Base-by-base conservation (phyloP, 2,797 vertebrate genomes). In the Morus bassanus region DNA sequence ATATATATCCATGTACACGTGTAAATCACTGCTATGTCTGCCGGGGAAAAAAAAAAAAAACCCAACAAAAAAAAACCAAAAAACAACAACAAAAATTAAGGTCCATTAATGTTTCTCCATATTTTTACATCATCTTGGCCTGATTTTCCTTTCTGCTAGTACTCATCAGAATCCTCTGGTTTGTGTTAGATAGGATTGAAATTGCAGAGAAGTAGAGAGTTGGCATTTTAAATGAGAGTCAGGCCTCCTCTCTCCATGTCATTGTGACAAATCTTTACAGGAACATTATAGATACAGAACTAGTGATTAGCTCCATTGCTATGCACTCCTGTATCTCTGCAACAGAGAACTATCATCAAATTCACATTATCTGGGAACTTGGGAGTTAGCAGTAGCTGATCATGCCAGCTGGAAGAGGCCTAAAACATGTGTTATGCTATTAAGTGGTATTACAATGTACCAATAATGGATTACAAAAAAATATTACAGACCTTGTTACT, bases 391-490 rank as follows among this genome's bases (percentile, higher is more conserved):
- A 43, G 51, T 76, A 94, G 45, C 83, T 95, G 93, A 87, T 91
- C 93, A 91, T 91, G 95, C 89, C 96, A 96, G 90, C 91, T 97
- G 96, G 93, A 95, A 91, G 56, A 77, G 56, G 67, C 31, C 92
- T 95, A 77, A 94, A 96, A 91, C 89, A 95, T 86, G 95, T 93
- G 96, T 91, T 96, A 89, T 46, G 37, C 80, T 89, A 96, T 95
- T 94, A 96, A 95, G 83, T 77, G 24, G 53, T 77, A 74, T 93
- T 85, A 84, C 60, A 77, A 77, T 82, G 41, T 41, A 89, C 63
- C 77, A 89, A 74, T 87, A 96, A 95, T 83, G 86, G 83, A 92
- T 94, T 93, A 74, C n/a, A 74, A 92, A 95, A 83, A 95, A 41
- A 61, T 59, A 43, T 77, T 94, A 64, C 46, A 82, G 83, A 89